Evolutionary conservation across 2,113 vertebrate genomes (phyloP), one percentile per base, ranked within the genome.

Genomic region (Excalfactoria chinensis): DNA sequence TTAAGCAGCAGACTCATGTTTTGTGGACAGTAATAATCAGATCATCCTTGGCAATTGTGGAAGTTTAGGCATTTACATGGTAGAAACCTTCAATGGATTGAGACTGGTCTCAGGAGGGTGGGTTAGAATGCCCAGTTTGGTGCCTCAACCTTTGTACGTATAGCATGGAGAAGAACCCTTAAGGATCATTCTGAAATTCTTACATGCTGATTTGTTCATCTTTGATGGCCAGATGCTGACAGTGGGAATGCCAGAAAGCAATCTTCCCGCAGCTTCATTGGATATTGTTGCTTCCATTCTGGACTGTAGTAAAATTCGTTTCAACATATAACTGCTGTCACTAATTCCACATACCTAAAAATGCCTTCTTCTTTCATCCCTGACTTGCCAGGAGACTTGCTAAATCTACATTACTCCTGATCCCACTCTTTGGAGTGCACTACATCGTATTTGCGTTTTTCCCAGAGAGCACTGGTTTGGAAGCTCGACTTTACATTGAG

Each of bases 361-460:
- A 3, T 7, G 3, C 8, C 6, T 4, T 71, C 4, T 40, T 80
- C 30, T 56, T 56, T 34, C 14, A 67, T 53, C 89, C 30, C 69
- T 69, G 60, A 5, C 78, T 93, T 88, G 13, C 12, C 84, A 97
- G 97, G 96, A 84, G 97, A 49, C 93, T 98, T 41, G 96, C 97
- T 6, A 98, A 97, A 66, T 98, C 97, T 35, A 97, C 97, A 0
- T 90, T 97, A 1, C 96, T 98, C 7, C 35, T 98, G 71, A 98
- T 98, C 71, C 97, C 97, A 1, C 95, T 98, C 80, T 97, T 98
- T 26, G 97, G 97, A 75, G 96, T 97, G 44, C 97, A 98, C 86
- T 98, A 98, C 40, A 87, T 97, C 2, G 84, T 97, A 1, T 97
- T 97, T 68, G 97, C 96, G 1, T 95, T 97, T 67, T 97, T 96